Base-by-base conservation (phyloP, 2,113 vertebrate species). In the Nannospalax galili region DNA sequence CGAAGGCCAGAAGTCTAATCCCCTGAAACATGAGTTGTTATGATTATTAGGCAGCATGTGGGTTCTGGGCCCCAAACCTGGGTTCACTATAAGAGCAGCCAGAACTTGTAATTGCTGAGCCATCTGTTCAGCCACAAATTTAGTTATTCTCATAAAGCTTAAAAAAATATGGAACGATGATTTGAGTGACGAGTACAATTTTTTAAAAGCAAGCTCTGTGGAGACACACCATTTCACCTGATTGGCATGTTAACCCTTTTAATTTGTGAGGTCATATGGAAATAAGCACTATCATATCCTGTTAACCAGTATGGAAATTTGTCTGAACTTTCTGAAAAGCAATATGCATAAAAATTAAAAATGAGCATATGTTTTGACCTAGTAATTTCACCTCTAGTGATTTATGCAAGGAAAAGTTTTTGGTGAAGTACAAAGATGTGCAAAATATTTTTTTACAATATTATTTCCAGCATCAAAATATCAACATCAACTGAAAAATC, bases 261-360 rank as follows among this genome's bases (percentile, higher is more conserved):
- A 96, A 90, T 94, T 92, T 81, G 20, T 73, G 56, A 80, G 4
- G 72, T 1, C 72, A 10, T 82, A 40, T 37, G 77, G 35, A 92
- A 92, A 93, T 92, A 90, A 84, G 48, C 3, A 69, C 28, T 48
- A 30, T 90, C 40, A 77, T 84, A 93, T 64, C 19, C 40, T 92
- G 12, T 58, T 96, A 90, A 92, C 70, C 80, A 81, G 1, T 52
- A 42, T 80, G 35, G 37, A 96, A 91, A 88, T 88, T 90, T 89
- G 35, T 72, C 91, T 5, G 20, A 96, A 77, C 73, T 88, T 95
- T 67, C 28, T 90, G 19, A 73, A 95, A 95, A 26, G 45, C 80
- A 93, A 81, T 94, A 95, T 93, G 56, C 88, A 94, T 88, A 94
- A 93, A 93, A 95, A 88, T 93, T 90, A 74, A 77, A 96, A 95